Percentiles rank a stretch among this genome's conserved stretches.
These are phyloP conservation scores for Enteromius thamalakanensis DNA, from an alignment of 2,797 vertebrate species.

Conservation along the genomic window DNA sequence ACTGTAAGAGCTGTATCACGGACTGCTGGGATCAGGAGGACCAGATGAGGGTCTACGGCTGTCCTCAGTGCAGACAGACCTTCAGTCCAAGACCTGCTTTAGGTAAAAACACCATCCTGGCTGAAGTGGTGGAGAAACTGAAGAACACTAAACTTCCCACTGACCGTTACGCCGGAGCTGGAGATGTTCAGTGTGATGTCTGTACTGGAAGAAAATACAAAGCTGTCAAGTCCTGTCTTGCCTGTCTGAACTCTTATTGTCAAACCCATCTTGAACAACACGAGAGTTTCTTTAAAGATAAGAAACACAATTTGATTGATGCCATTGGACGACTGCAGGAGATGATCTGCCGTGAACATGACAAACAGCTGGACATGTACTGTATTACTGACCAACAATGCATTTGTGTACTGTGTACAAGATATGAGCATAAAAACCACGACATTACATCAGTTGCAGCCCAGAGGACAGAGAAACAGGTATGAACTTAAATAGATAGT, in stretches of 20 bases:
- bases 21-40: background rate
- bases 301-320: background rate
- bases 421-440: background rate
- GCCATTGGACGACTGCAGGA: background rate
- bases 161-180: background rate
- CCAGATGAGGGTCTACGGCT: background rate
- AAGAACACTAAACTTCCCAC: background rate
- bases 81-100: background rate
- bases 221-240: background rate
- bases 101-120: background rate
- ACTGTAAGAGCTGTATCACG: background rate
- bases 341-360: background rate
- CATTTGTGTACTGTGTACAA: background rate
- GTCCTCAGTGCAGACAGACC: slow-evolving; percentile 2
- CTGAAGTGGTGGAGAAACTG: slow-evolving; percentile 1
- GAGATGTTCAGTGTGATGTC: background rate
- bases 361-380: background rate
- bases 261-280: background rate
- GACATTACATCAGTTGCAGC: background rate
- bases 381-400: slow-evolving; percentile 1
- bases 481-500: background rate
- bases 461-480: background rate
- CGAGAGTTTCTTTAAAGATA: background rate
- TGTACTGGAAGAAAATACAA: too few species aligned
- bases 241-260: background rate